phyloP scores from a whole-genome alignment of 2,797 vertebrate genomes.

The Falco rusticolus region DNA sequence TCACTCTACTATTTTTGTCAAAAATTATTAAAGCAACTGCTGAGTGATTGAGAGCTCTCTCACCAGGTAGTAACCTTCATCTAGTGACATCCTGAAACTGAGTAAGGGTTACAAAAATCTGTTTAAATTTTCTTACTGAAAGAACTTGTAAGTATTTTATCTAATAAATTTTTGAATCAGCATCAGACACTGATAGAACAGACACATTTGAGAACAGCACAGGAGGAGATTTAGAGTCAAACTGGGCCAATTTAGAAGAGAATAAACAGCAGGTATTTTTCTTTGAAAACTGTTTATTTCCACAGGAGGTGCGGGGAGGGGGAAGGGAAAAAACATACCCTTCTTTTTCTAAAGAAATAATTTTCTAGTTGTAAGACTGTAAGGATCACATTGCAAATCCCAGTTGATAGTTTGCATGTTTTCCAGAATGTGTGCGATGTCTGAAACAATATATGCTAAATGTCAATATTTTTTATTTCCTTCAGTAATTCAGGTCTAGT shows the following conservation, averaged over 20 bases:
- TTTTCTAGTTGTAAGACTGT: neutral
- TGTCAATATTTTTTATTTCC: neutral
- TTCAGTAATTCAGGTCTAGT: neutral
- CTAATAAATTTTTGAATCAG: neutral
- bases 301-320: accelerated
- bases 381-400: neutral
- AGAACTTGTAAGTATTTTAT: neutral
- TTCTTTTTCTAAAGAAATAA: neutral
- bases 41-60: neutral
- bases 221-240: neutral
- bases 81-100: neutral
- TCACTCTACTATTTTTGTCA: neutral
- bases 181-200: neutral
- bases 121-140: neutral
- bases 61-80: neutral
- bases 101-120: neutral
- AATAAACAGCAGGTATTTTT: neutral
- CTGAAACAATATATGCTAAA: neutral
- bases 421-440: neutral
- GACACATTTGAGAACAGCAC: neutral
- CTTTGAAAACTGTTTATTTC: neutral
- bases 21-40: neutral
- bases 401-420: neutral
- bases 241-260: neutral
- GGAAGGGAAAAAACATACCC: accelerated